Base-by-base conservation (phyloP, 2,888 invertebrate species). In the Parelbella ahira region DNA sequence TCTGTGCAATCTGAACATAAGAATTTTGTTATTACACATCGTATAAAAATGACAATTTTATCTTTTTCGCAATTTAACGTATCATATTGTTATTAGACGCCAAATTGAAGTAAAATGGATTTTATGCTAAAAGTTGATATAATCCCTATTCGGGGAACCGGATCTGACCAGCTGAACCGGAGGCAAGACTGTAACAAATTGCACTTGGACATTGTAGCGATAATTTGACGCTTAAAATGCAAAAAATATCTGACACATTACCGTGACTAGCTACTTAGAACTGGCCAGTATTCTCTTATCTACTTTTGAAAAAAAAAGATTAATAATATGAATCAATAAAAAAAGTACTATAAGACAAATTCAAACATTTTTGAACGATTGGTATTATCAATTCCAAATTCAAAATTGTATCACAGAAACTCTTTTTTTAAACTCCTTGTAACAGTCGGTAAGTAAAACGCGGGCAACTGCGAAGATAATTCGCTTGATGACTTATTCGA, bases 401-500 rank as follows among this genome's bases (percentile, higher is more conserved):
- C n/a, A n/a, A n/a, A n/a, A n/a, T n/a, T n/a, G n/a, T n/a, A n/a
- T n/a, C n/a, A n/a, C n/a, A n/a, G n/a, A n/a, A n/a, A n/a, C n/a
- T n/a, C n/a, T n/a, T n/a, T n/a, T n/a, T n/a, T n/a, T n/a, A n/a
- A n/a, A n/a, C n/a, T n/a, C n/a, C n/a, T n/a, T 5, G 13, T 8
- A 25, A 13, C 28, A 30, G 15, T 37, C 11, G 38, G 23, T 30
- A 38, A 30, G 15, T 20, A 19, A 37, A 27, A 19, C 19, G 27
- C 18, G 20, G 20, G 28, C 37, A 37, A 37, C 44, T 36, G 44
- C 59, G 58, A 58, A 61, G 63, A 59, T 54, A 53, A 51, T 50
- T 57, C 54, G 53, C 61, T 57, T 60, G 61, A 61, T 61, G 53
- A 51, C 37, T 47, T 41, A 47, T 45, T 50, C 48, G 47, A 44